phyloP scores from a whole-genome alignment of 2,888 invertebrate genomes.

The Tenthredo livida region DNA sequence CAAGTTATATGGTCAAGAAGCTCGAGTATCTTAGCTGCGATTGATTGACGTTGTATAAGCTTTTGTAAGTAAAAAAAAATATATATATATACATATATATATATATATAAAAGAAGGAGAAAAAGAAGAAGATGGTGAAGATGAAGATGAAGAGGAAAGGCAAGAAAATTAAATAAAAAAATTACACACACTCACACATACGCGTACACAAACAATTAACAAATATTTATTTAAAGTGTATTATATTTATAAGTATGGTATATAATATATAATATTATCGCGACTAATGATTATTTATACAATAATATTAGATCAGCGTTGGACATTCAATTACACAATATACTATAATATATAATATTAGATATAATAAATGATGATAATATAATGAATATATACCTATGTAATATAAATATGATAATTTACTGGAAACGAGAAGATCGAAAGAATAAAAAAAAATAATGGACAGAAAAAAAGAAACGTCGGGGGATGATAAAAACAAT shows the following conservation, averaged over 20 bases:
- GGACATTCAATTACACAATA: not conserved
- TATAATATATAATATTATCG: not conserved
- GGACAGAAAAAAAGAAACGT: not conserved
- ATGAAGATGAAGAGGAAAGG: not conserved
- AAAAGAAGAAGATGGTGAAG: not conserved
- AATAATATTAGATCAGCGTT: constrained; percentile 11
- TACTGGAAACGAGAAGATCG: not conserved
- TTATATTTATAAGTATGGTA: not conserved
- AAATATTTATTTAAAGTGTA: not conserved
- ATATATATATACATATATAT: not conserved
- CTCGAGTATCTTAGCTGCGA: not conserved
- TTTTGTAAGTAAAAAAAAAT: not conserved
- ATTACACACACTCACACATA: not conserved
- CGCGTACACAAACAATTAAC: not conserved
- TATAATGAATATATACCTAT: not conserved
- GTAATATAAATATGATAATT: not conserved
- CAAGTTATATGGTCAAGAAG: not conserved
- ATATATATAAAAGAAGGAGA: not conserved
- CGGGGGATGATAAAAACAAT: constrained; percentile 15
- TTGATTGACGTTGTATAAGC: constrained; percentile 3
- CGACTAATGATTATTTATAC: not conserved
- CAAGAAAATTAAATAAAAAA: not conserved
- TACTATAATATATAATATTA: not conserved
- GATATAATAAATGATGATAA: not conserved
- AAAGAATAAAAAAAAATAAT: not conserved